phyloP scores from a whole-genome alignment of 2,797 vertebrate genomes.

The Malurus splendens region DNA sequence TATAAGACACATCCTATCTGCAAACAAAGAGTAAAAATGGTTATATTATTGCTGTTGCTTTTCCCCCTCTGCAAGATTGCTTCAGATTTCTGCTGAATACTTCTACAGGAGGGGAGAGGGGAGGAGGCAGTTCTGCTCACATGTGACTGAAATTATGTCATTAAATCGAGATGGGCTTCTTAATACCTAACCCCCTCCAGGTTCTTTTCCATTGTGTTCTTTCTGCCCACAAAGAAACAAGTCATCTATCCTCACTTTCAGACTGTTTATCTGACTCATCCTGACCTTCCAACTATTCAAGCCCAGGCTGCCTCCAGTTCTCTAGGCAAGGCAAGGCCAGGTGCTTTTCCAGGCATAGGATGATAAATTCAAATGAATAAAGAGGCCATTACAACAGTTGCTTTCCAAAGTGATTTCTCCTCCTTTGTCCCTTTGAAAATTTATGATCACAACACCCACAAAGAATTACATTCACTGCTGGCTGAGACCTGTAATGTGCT shows the following conservation, averaged over 20 bases:
- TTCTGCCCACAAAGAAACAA: not conserved
- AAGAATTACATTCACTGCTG: not conserved
- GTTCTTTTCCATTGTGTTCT: not conserved
- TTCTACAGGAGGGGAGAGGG: not conserved
- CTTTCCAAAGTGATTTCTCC: not conserved
- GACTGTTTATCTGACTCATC: not conserved
- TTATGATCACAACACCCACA: not conserved
- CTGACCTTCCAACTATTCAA: not conserved
- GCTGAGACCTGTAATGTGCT: not conserved
- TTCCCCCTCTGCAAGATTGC: not conserved
- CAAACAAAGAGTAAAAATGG: not conserved
- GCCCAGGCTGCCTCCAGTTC: not conserved
- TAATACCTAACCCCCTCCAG: not conserved
- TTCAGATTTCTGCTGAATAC: not conserved
- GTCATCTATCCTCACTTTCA: not conserved
- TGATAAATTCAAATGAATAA: not conserved
- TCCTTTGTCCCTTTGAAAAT: not conserved
- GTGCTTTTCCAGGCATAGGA: not conserved
- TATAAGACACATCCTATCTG: not conserved
- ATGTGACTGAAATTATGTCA: not conserved
- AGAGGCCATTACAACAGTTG: not conserved
- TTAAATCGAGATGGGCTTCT: not conserved
- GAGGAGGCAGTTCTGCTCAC: not conserved
- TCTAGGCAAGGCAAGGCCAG: not conserved
- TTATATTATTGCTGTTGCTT: not conserved